Base-by-base conservation (phyloP, 1,140 invertebrate genomes). In the Chlorops oryzae region DNA sequence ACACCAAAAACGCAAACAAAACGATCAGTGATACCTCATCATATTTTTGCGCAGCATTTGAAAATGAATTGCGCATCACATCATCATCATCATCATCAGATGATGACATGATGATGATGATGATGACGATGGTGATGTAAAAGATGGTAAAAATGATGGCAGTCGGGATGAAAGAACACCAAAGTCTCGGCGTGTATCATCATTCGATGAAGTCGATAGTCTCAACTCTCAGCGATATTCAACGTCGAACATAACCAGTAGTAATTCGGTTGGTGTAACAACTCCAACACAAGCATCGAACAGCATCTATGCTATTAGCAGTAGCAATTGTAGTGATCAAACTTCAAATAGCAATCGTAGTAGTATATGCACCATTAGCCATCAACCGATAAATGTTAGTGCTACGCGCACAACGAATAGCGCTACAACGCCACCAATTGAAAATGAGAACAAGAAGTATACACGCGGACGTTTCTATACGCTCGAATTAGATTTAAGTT, bases 401-500 rank as follows among this genome's bases (percentile, higher is more conserved):
- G 40, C 4, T 27, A 41, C n/a, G n/a, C 22, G 24, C 42, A 1
- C 10, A 38, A 17, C 21, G 17, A 17, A 39, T 51, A 45, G 23
- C 35, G n/a, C 43, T 47, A 44, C 15, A 21, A 32, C 40, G 1
- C 45, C 2, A 58, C 38, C 35, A 22, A 39, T 59, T n/a, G 46
- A 56, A 15, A 67, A 65, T 41, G 61, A 68, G 15, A 65, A 65
- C 45, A 64, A 58, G 12, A 52, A 65, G 43, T 58, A 54, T 28
- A 43, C 18, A 5, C 50, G 65, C 18, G 69, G 69, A 13, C 62
- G 70, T 15, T 72, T 71, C 42, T 63, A 68, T 50, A 71, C 66
- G 13, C 37, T 71, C 15, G 65, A 70, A 34, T 48, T 72, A 22
- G 70, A 72, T 41, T 54, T 72, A 20, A 72, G 69, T 46, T 72